A percentile compares a stretch with the other conserved stretches of the same genome.
Conservation (phyloP, 2,888 invertebrate species). For the Luperina nickerlii region DNA sequence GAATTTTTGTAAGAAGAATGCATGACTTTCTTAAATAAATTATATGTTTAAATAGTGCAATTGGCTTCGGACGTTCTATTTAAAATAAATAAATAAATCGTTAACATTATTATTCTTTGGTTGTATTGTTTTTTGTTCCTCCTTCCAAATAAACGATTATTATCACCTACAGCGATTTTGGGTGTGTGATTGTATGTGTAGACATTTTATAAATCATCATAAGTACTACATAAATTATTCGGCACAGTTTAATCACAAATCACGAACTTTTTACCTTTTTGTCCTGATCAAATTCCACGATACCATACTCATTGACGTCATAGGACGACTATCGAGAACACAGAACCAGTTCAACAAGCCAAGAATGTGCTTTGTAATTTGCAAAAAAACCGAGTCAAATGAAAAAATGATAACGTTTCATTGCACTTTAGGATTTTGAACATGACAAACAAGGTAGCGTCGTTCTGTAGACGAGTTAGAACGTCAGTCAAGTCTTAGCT, state of each 20-base stretch:
- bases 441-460: not conserved
- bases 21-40: too few species aligned
- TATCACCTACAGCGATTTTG: not conserved
- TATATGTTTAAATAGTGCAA: too few species aligned
- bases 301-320: conserved; percentile 48
- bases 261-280: conserved; percentile 3
- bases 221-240: not conserved
- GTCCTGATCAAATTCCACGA: conserved; percentile 7
- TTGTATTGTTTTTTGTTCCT: not conserved
- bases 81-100: too few species aligned
- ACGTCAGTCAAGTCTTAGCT: not conserved
- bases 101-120: not conserved
- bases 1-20: too few species aligned
- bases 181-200: not conserved
- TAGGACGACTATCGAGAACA: conserved; percentile 7
- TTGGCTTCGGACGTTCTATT: too few species aligned
- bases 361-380: conserved; percentile 21
- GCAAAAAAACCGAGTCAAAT: conserved; percentile 8
- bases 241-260: conserved; percentile 7
- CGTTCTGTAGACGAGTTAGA: not conserved
- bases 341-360: conserved; percentile 32
- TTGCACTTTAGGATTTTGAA: conserved; percentile 12
- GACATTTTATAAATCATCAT: not conserved
- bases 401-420: conserved; percentile 16
- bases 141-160: not conserved